Evolutionary conservation across 2,113 vertebrate genomes (phyloP).

Genomic region (Herpetotheres cachinnans): DNA sequence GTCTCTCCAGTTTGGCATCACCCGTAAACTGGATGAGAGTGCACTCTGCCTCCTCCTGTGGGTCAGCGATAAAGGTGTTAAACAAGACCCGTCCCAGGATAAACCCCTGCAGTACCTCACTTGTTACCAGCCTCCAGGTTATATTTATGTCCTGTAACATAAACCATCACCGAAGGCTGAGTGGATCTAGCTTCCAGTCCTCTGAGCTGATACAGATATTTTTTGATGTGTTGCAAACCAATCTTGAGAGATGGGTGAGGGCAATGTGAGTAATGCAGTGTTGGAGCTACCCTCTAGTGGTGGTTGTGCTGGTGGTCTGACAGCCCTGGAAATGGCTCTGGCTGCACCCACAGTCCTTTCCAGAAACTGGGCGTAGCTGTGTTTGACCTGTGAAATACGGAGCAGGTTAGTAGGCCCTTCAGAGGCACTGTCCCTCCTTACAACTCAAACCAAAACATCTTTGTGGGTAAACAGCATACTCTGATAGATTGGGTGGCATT

Average conservation of each 20-base stretch:
- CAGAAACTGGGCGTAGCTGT: not conserved
- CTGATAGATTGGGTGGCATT: not conserved
- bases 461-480: not conserved
- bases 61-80: not conserved
- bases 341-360: not conserved
- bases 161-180: not conserved
- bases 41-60: not conserved
- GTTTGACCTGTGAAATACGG: not conserved
- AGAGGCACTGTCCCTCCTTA: not conserved
- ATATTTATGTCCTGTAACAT: constrained; percentile 37
- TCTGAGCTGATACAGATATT: constrained; percentile 13
- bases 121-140: constrained; percentile 7
- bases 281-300: not conserved
- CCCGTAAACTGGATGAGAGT: not conserved
- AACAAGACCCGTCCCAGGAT: not conserved
- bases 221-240: not conserved
- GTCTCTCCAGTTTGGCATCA: not conserved
- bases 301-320: not conserved
- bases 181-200: constrained; percentile 19
- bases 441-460: not conserved
- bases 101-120: not conserved
- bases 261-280: not conserved
- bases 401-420: not conserved
- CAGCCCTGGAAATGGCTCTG: not conserved
- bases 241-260: not conserved